A percentile compares a stretch with the other conserved stretches of the same genome.
Evolutionary conservation across 2,113 vertebrate species (phyloP).

Genomic region (Micromys minutus): DNA sequence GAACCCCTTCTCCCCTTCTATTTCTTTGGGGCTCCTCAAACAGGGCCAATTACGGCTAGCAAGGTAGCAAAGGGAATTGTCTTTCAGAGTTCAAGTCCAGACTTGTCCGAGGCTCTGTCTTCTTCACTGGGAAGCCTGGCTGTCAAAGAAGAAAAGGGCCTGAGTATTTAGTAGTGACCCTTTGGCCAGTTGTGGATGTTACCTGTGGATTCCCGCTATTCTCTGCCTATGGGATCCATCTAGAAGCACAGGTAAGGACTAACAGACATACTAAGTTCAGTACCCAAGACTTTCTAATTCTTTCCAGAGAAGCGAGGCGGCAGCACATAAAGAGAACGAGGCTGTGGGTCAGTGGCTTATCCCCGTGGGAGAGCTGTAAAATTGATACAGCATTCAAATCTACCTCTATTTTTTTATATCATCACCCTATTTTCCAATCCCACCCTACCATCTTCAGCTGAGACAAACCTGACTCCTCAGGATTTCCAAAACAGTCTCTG

Average conservation of each 20-base stretch:
- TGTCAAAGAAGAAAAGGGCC: neutral
- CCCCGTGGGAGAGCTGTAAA: neutral
- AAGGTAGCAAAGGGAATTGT: neutral
- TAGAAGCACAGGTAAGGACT: neutral
- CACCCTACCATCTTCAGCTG: neutral
- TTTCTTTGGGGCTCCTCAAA: neutral
- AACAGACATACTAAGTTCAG: neutral
- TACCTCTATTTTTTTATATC: neutral
- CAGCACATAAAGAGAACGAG: neutral
- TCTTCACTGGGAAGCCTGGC: neutral
- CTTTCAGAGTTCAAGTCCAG: neutral
- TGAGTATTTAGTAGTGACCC: neutral
- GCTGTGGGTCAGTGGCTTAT: neutral
- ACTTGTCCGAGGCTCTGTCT: neutral
- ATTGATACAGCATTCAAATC: neutral
- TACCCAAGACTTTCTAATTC: neutral
- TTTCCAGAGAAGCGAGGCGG: neutral
- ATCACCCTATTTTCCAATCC: neutral
- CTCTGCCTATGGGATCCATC: neutral
- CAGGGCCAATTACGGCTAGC: neutral
- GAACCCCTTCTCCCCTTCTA: neutral
- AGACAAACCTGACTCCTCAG: neutral
- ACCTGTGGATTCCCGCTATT: conserved; percentile 1
- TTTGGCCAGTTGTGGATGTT: neutral
- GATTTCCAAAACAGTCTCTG: conserved; percentile 38